These are phyloP conservation scores for Caenorhabditis sp. DNA, from an alignment of 2,888 invertebrate species.

Conservation along the genomic window DNA sequence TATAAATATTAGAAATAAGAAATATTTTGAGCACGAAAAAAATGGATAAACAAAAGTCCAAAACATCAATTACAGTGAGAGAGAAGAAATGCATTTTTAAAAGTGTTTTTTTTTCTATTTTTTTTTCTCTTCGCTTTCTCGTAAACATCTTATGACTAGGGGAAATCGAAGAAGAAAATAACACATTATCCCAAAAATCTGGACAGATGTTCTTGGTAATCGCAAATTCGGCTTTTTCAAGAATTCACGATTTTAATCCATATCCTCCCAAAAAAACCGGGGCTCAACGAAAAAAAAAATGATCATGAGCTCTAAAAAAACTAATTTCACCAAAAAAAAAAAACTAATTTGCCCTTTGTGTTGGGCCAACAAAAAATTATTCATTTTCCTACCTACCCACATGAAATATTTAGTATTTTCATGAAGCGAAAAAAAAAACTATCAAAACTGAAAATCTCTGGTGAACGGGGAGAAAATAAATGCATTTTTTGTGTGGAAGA, in stretches of 20 bases:
- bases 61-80: background rate
- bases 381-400: background rate
- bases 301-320: background rate
- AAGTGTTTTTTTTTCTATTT: background rate
- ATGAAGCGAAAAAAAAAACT: no score
- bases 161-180: no score
- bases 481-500: background rate
- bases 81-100: slow-evolving; percentile 1
- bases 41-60: background rate
- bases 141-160: no score
- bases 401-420: background rate
- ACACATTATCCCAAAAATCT: no score
- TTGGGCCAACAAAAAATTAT: no score
- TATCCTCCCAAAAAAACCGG: no score
- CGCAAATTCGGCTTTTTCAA: no score
- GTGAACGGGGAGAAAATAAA: background rate
- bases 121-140: background rate
- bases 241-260: no score
- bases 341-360: background rate
- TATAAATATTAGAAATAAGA: background rate
- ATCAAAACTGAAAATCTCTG: no score
- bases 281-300: background rate
- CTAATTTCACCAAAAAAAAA: background rate
- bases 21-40: background rate
- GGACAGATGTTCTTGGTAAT: no score